A percentile compares a stretch with the other conserved stretches of the same genome.
Evolutionary conservation across 2,797 vertebrate species (phyloP).

Genomic region (Melopsittacus undulatus): DNA sequence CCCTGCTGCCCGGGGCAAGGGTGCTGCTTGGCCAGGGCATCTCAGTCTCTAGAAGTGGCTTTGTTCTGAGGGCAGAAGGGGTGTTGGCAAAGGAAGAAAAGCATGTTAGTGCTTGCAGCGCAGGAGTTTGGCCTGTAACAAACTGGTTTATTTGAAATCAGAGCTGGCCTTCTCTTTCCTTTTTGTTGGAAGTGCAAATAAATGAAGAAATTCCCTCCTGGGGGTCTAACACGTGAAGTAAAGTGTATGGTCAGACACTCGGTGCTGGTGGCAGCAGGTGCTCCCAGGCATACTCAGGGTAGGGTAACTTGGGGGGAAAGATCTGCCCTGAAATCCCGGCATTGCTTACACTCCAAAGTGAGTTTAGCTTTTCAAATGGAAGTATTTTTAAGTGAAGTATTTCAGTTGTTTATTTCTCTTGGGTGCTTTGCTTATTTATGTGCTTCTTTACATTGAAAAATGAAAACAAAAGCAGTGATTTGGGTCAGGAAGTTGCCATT

Average conservation of each 20-base stretch:
- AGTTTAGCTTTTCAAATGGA: constrained; percentile 32
- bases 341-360: background rate
- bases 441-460: constrained; percentile 5
- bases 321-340: background rate
- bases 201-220: background rate
- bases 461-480: constrained; percentile 16
- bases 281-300: background rate
- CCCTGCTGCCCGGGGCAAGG: accelerated
- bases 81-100: background rate
- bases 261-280: background rate
- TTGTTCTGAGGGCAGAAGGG: background rate
- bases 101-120: background rate
- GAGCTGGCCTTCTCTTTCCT: background rate
- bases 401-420: background rate
- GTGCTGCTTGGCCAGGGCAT: accelerated
- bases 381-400: background rate
- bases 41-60: background rate
- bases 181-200: background rate
- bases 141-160: background rate
- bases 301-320: background rate
- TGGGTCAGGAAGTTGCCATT: background rate
- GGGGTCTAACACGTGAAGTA: background rate
- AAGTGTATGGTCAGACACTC: background rate
- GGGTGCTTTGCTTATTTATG: background rate
- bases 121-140: background rate